These are phyloP conservation scores for Meiosimyza decipiens DNA, from an alignment of 2,888 invertebrate species.

Conservation along the genomic window DNA sequence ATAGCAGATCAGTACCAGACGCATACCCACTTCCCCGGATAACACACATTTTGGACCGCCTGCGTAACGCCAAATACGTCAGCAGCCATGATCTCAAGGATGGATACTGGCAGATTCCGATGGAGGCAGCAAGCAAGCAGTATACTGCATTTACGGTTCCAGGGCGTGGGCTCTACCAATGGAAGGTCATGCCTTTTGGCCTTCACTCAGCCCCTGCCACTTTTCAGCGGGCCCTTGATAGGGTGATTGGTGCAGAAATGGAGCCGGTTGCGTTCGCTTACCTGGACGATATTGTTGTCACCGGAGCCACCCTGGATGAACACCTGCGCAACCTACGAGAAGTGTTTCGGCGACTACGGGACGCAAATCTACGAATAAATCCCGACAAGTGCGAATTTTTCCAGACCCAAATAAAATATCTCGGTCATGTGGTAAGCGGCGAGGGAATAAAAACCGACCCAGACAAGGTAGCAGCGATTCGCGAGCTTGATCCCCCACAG, in stretches of 20 bases:
- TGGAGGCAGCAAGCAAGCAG: not conserved
- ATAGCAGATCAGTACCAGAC: slow-evolving; percentile 4
- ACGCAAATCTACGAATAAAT: slow-evolving; percentile 19
- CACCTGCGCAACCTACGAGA: no score
- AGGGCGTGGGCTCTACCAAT: slow-evolving; percentile 29
- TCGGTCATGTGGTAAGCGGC: slow-evolving; percentile 32
- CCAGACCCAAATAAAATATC: slow-evolving; percentile 16
- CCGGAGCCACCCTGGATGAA: not conserved
- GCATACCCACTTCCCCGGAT: slow-evolving; percentile 35
- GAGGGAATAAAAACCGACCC: slow-evolving; percentile 33
- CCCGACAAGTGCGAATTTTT: slow-evolving; percentile 27
- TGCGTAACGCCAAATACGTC: slow-evolving; percentile 29
- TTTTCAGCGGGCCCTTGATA: slow-evolving; percentile 30
- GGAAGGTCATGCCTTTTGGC: slow-evolving; percentile 37
- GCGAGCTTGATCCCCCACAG: no score
- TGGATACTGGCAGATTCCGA: slow-evolving; percentile 37
- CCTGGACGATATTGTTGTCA: slow-evolving; percentile 29
- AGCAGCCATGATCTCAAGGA: slow-evolving; percentile 2
- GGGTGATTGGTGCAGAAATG: slow-evolving; percentile 24
- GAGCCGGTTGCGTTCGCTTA: slow-evolving; percentile 24
- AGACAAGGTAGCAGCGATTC: slow-evolving; percentile 31
- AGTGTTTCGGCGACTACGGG: not conserved
- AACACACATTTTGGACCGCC: slow-evolving; percentile 25
- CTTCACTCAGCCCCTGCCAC: slow-evolving; percentile 31
- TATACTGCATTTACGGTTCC: slow-evolving; percentile 33